Base-by-base conservation (phyloP, 2,797 vertebrate species). In the Sorex maritimensis region DNA sequence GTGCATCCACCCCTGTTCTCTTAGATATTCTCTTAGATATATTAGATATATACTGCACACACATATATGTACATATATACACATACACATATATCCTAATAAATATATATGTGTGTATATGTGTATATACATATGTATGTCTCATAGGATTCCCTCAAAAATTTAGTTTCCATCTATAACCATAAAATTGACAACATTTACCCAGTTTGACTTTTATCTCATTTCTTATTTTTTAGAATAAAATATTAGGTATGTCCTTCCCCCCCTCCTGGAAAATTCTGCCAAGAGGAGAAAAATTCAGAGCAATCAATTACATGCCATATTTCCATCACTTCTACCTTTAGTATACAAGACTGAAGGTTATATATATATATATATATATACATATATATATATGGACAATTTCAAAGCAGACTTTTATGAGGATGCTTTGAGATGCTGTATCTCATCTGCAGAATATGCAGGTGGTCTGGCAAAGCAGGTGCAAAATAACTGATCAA, bases 401-500 rank as follows among this genome's bases (percentile, higher is more conserved):
- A 81, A 77, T 63, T 81, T 63, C 9, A 72, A 78, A 68, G 44
- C 69, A 67, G 0, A 44, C 26, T 79, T 30, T 88, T 80, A 87
- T 38, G 84, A 94, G 44, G 26, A n/a, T 12, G 19, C 92, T 92
- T 46, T 19, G 41, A 15, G 81, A 34, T 78, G n/a, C 46, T 34
- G 1, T 44, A 46, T 5, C 0, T 79, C 34, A 30, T 90, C 61
- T 82, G 38, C 67, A 67, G 83, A 84, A 41, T 58, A 73, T 34
- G 67, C 92, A 95, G 87, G 78, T 96, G 80, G 19, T 19, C 2
- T 75, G 28, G 30, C 49, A 52, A 52, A 84, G 30, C 75, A 77
- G 71, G 82, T 95, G 92, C 65, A 75, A 80, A 71, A 58, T 82
- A 81, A 78, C 52, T 58, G 78, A 95, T 65, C 21, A 6, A 44